phyloP scores from a whole-genome alignment of 2,888 invertebrate species.

The Rhagophthalmus giganteus region DNA sequence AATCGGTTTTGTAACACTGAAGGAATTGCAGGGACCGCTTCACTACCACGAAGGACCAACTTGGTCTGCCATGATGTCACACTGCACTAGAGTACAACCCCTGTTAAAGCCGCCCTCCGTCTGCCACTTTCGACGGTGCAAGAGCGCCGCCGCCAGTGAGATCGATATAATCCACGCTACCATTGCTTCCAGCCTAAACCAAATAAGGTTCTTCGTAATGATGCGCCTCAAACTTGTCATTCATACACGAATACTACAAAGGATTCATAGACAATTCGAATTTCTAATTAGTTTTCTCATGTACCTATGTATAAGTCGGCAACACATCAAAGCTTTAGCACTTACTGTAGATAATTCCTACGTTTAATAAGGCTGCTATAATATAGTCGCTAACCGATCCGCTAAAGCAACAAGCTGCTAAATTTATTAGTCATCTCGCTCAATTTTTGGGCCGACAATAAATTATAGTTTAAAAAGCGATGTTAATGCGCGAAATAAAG shows the following conservation, averaged over 20 bases:
- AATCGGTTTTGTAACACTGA: slow-evolving; percentile 9
- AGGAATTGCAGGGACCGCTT: slow-evolving; percentile 26
- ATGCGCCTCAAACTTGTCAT: slow-evolving; percentile 36
- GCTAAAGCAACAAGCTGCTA: no score
- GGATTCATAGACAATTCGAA: no score
- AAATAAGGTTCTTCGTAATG: slow-evolving; percentile 38
- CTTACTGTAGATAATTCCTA: no score
- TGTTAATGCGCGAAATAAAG: no score
- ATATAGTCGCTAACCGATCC: no score
- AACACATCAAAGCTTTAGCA: no score
- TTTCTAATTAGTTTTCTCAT: not conserved
- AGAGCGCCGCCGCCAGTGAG: slow-evolving; percentile 44
- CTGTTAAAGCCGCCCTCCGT: slow-evolving; percentile 42
- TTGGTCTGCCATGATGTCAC: slow-evolving; percentile 37
- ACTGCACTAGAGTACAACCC: slow-evolving; percentile 40
- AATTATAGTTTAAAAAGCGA: no score
- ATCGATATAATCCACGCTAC: slow-evolving; percentile 49
- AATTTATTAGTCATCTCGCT: no score
- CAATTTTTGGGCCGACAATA: no score
- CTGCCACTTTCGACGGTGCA: slow-evolving; percentile 36
- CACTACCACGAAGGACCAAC: slow-evolving; percentile 35
- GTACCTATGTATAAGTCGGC: no score
- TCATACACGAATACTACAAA: slow-evolving; percentile 20
- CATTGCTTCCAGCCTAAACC: slow-evolving; percentile 42
- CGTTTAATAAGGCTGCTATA: no score